phyloP scores from a whole-genome alignment of 1,140 invertebrate genomes.

The Calliopsis andreniformis region DNA sequence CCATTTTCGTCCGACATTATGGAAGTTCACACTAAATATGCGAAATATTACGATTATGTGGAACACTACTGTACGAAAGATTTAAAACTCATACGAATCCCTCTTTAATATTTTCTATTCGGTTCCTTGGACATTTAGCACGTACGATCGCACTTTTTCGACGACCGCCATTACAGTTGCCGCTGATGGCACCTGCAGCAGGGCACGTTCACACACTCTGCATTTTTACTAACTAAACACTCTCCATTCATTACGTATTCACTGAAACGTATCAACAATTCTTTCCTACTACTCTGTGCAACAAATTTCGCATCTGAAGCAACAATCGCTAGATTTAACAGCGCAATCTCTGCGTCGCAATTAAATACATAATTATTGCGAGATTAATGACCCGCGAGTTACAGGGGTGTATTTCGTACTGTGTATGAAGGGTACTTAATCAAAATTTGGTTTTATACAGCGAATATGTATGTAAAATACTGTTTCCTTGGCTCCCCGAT shows the following conservation, averaged over 20 bases:
- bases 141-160: slow-evolving; percentile 19
- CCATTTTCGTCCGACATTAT: slow-evolving; percentile 54
- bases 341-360: not conserved
- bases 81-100: not conserved
- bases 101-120: not conserved
- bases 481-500: not conserved
- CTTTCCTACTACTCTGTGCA: no score
- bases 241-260: not conserved
- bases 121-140: not conserved
- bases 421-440: not conserved
- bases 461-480: not conserved
- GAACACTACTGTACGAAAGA: not conserved
- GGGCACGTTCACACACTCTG: not conserved
- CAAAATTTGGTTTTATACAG: not conserved
- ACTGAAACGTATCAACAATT: not conserved
- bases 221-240: not conserved
- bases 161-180: slow-evolving; percentile 58
- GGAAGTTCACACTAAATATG: slow-evolving; percentile 4
- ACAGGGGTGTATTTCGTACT: slow-evolving; percentile 34
- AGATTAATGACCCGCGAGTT: slow-evolving; percentile 50
- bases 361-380: slow-evolving; percentile 28
- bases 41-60: not conserved
- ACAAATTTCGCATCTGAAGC: not conserved
- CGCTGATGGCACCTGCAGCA: slow-evolving; percentile 12
- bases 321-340: not conserved